Conservation (phyloP, 1,140 invertebrate genomes). For the Drosophila burlai region DNA sequence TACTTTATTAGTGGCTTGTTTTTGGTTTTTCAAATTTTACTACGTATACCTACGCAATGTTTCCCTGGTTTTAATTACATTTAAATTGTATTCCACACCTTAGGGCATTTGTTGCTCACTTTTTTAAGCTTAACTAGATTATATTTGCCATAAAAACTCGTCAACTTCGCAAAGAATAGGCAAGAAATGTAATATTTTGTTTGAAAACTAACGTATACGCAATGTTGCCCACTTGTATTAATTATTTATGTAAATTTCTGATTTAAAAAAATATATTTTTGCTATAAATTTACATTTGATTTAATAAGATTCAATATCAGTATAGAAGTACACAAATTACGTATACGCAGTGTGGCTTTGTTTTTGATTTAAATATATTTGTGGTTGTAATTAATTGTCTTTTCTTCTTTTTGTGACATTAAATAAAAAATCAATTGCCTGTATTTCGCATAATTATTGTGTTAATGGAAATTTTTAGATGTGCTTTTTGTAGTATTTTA, state of each 20-base stretch:
- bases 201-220: neutral
- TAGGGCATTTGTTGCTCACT: neutral
- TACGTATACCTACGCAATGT: neutral
- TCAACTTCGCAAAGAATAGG: neutral
- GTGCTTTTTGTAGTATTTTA: neutral
- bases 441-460: neutral
- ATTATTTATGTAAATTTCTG: neutral
- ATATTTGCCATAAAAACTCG: neutral
- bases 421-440: neutral
- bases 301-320: too few relatives aligned
- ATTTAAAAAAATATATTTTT: neutral
- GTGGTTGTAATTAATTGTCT: neutral
- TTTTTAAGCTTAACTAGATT: fast-evolving
- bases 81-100: neutral
- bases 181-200: neutral
- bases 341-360: slow-evolving; percentile 3
- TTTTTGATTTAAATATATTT: neutral
- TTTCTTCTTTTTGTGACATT: neutral
- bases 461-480: neutral
- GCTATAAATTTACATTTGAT: neutral
- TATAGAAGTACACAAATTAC: neutral
- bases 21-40: neutral
- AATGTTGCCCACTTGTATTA: neutral
- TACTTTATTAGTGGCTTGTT: neutral
- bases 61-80: neutral